Evolutionary conservation across 1,140 invertebrate species (phyloP).

Genomic region (Tetramorium alpestre): DNA sequence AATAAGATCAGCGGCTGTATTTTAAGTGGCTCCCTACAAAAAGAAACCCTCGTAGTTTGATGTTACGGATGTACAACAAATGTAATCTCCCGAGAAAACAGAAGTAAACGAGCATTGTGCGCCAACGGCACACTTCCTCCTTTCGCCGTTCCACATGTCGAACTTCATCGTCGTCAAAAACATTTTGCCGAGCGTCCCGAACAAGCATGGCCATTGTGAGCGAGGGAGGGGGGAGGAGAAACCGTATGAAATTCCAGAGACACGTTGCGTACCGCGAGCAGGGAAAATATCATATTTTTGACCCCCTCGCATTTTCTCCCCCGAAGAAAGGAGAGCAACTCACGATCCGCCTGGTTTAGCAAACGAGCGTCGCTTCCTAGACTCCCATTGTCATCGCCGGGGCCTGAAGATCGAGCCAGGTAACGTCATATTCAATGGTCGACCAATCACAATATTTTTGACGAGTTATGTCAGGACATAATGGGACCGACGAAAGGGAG

Average conservation of each 20-base stretch:
- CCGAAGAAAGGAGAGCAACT: neutral
- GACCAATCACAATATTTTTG: slow-evolving; percentile 86
- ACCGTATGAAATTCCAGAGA: slow-evolving; percentile 70
- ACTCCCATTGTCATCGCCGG: slow-evolving; percentile 65
- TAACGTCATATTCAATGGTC: slow-evolving; percentile 83
- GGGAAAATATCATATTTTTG: slow-evolving; percentile 75
- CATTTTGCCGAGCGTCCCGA: slow-evolving; percentile 30
- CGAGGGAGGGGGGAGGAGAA: neutral
- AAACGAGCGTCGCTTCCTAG: slow-evolving; percentile 53
- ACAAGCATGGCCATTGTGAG: slow-evolving; percentile 54
- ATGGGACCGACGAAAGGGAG: slow-evolving; percentile 69
- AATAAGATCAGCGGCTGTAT: neutral
- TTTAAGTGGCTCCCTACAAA: neutral
- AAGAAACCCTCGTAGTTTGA: neutral
- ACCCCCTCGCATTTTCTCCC: slow-evolving; percentile 14
- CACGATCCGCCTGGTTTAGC: slow-evolving; percentile 59
- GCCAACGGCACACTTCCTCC: slow-evolving; percentile 18
- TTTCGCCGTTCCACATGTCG: slow-evolving; percentile 40
- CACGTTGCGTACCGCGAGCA: slow-evolving; percentile 67
- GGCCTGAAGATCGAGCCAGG: slow-evolving; percentile 71
- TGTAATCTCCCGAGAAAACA: slow-evolving; percentile 52
- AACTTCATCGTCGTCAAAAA: slow-evolving; percentile 64
- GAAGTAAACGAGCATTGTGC: slow-evolving; percentile 36
- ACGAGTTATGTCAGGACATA: slow-evolving; percentile 84
- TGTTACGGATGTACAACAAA: slow-evolving; percentile 15